Evolutionary conservation across 2,888 invertebrate genomes (phyloP).

Genomic region (Chaetogeoica ovagalla): DNA sequence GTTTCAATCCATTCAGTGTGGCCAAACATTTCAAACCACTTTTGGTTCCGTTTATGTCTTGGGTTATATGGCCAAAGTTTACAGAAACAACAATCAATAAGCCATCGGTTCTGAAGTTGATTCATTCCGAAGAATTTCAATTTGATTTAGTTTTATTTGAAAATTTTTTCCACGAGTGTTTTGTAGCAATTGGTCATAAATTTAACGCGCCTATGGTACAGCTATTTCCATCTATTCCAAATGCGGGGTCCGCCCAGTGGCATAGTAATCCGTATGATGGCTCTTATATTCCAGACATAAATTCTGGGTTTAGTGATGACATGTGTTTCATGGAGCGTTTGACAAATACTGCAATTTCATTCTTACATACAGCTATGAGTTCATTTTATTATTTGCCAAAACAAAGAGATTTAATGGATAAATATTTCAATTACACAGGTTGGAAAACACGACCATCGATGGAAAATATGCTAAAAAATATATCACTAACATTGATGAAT

Average conservation of each 20-base stretch:
- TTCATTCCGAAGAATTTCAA: constrained; percentile 31
- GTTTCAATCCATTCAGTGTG: constrained; percentile 30
- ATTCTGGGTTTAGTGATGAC: constrained; percentile 31
- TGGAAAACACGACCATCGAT: constrained; percentile 35
- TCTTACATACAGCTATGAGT: constrained; percentile 20
- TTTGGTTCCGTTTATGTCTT: constrained; percentile 34
- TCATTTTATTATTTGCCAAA: constrained; percentile 34
- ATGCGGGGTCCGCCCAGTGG: constrained; percentile 17
- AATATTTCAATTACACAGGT: constrained; percentile 46
- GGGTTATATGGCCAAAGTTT: constrained; percentile 38
- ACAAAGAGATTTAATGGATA: constrained; percentile 30
- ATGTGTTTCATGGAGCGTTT: constrained; percentile 42
- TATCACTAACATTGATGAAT: constrained; percentile 46
- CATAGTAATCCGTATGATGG: constrained; percentile 29
- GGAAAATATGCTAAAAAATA: constrained; percentile 38
- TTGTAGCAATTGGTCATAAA: constrained; percentile 46
- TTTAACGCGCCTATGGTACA: constrained; percentile 43
- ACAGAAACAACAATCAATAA: constrained; percentile 30
- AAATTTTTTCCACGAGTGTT: constrained; percentile 44
- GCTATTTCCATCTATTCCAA: constrained; percentile 32
- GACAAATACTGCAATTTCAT: constrained; percentile 26
- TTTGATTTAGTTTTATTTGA: constrained; percentile 45
- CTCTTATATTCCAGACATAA: constrained; percentile 41
- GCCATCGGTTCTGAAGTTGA: constrained; percentile 24
- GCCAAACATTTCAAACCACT: constrained; percentile 23